Percentiles rank a stretch among this genome's conserved stretches.
Evolutionary conservation across 2,797 vertebrate genomes (phyloP).

Genomic region (Petrocephalus schoutedeni): DNA sequence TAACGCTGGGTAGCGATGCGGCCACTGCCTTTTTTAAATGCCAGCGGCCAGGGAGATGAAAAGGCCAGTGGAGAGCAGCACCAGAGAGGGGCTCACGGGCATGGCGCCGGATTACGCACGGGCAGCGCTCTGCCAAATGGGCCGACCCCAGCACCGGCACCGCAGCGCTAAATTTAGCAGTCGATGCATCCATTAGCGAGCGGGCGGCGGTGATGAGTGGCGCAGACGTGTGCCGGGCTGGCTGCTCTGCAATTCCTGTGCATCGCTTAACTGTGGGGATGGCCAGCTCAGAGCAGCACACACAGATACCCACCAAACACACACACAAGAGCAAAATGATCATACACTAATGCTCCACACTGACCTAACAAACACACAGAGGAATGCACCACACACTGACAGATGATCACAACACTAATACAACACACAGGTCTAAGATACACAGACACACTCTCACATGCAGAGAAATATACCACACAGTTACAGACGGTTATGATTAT

Average conservation of each 20-base stretch:
- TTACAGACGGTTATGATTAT: too few species aligned
- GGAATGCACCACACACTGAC: not conserved
- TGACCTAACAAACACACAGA: not conserved
- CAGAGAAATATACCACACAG: not conserved
- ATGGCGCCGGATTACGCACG: not conserved
- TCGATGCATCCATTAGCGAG: slow-evolving; percentile 44
- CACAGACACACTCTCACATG: not conserved
- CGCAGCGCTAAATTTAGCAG: slow-evolving; percentile 43
- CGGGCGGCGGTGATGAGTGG: slow-evolving; percentile 3
- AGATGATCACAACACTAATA: not conserved
- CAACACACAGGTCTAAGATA: not conserved
- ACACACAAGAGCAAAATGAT: not conserved
- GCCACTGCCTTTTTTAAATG: slow-evolving; percentile 23
- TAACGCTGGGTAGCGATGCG: not conserved
- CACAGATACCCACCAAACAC: not conserved
- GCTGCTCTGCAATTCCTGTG: not conserved
- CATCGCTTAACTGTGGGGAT: not conserved
- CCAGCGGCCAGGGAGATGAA: slow-evolving; percentile 24
- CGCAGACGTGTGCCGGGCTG: slow-evolving; percentile 17
- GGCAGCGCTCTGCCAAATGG: not conserved
- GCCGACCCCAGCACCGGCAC: not conserved
- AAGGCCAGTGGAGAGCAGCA: not conserved
- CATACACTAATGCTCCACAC: not conserved
- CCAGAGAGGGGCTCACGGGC: not conserved
- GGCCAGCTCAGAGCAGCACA: not conserved